Evolutionary conservation across 2,888 invertebrate genomes (phyloP).

Genomic region (Julus scandinavius): DNA sequence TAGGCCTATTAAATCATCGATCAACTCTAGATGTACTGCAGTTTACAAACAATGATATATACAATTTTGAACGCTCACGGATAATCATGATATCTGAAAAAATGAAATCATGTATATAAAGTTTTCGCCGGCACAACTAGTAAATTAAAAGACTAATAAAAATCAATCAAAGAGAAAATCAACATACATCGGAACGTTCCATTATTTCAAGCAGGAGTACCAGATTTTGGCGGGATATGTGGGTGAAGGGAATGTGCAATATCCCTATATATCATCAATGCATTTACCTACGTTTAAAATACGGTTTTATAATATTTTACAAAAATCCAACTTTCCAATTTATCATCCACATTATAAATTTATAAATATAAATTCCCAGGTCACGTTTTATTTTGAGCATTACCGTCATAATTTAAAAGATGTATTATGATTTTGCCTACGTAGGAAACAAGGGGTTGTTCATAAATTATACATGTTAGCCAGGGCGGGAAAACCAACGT

Average conservation of each 20-base stretch:
- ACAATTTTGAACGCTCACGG: background rate
- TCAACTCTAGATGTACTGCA: background rate
- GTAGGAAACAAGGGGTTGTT: no score
- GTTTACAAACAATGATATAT: background rate
- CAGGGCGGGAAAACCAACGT: no score
- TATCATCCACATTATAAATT: no score
- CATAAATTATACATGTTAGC: no score
- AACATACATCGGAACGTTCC: slow-evolving; percentile 26
- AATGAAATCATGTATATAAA: background rate
- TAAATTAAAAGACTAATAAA: background rate
- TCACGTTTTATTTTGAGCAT: no score
- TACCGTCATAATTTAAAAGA: no score
- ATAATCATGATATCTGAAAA: background rate
- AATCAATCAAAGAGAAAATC: slow-evolving; percentile 39
- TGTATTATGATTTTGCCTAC: no score
- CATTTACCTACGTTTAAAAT: background rate
- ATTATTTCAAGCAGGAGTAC: slow-evolving; percentile 25
- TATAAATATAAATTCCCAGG: no score
- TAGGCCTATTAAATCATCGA: slow-evolving; percentile 22
- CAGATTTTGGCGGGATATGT: slow-evolving; percentile 31
- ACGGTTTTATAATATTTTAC: background rate
- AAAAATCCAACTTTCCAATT: no score
- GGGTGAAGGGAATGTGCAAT: background rate
- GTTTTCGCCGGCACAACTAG: background rate
- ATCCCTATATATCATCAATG: no score